phyloP scores from a whole-genome alignment of 2,113 vertebrate species.

The Crotalus helleri region DNA sequence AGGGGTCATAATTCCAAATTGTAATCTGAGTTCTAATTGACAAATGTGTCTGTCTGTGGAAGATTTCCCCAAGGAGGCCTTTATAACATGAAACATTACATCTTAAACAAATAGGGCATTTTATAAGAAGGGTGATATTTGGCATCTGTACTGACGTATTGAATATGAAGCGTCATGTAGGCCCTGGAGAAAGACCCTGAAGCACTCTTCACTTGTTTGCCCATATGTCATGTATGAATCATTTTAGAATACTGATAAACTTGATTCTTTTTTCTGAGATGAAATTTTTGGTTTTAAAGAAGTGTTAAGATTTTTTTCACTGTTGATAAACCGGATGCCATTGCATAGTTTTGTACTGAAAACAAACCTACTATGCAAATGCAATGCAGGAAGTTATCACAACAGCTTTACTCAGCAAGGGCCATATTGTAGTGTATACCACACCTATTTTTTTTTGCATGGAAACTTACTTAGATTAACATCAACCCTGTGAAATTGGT shows the following conservation, averaged over 20 bases:
- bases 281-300: neutral
- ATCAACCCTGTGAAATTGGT: neutral
- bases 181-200: neutral
- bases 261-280: neutral
- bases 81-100: neutral
- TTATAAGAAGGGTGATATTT: neutral
- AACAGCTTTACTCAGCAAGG: neutral
- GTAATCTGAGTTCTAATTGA: neutral
- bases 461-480: neutral
- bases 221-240: neutral
- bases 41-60: neutral
- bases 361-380: neutral
- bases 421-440: too few relatives aligned
- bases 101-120: neutral
- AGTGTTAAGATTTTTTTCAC: neutral
- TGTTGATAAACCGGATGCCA: neutral
- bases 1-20: neutral
- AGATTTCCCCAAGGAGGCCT: neutral
- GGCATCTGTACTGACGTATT: neutral
- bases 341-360: neutral
- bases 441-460: neutral
- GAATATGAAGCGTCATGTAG: neutral
- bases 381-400: neutral
- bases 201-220: neutral
- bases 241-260: neutral